phyloP scores from a whole-genome alignment of 2,797 vertebrate species.

The Spinus olivaceus region DNA sequence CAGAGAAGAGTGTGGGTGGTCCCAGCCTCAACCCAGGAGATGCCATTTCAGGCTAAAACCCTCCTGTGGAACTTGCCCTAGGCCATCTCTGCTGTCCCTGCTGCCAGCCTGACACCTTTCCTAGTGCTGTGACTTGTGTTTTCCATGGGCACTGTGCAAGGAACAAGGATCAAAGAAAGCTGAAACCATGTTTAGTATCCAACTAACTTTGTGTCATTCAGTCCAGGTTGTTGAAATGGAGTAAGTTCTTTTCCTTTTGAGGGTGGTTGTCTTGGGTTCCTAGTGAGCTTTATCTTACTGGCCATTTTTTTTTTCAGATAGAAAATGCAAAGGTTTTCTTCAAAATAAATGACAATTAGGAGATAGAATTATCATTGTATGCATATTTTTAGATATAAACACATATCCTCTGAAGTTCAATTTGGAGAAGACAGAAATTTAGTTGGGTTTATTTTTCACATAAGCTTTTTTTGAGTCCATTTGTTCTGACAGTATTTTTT shows the following conservation, averaged over 20 bases:
- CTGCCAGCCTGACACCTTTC: neutral
- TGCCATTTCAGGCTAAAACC: neutral
- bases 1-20: neutral
- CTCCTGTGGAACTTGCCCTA: neutral
- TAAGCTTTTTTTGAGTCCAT: neutral
- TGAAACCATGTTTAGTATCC: neutral
- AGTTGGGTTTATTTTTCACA: neutral
- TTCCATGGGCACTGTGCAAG: neutral
- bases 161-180: neutral
- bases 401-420: neutral
- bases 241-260: neutral
- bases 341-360: neutral
- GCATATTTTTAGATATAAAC: neutral
- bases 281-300: neutral
- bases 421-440: neutral
- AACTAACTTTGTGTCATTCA: neutral
- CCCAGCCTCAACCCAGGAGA: neutral
- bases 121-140: neutral
- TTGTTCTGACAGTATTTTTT: neutral
- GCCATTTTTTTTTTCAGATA: neutral
- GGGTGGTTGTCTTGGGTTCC: neutral
- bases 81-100: neutral
- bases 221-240: neutral
- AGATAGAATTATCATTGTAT: neutral
- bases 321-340: neutral